Conservation (phyloP, 1,140 invertebrate species). For the Ephestia elutella region DNA sequence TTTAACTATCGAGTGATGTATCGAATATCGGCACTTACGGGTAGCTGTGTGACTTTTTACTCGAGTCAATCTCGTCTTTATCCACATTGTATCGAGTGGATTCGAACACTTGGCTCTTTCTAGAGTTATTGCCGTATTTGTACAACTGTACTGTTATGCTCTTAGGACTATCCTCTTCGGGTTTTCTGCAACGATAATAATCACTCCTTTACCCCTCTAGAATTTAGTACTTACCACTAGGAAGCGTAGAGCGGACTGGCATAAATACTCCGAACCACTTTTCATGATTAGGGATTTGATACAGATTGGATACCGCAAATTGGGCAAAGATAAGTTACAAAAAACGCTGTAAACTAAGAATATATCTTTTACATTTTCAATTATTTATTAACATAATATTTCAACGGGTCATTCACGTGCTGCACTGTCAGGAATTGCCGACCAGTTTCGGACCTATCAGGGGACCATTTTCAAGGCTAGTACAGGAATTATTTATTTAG, state of each 20-base stretch:
- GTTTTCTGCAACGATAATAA: conserved; percentile 66
- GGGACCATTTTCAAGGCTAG: too few species aligned
- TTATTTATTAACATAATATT: too few species aligned
- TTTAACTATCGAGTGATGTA: conserved; percentile 13
- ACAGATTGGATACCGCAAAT: too few species aligned
- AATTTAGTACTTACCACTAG: not conserved
- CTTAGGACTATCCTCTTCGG: conserved; percentile 64
- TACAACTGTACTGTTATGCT: conserved; percentile 59
- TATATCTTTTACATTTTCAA: too few species aligned
- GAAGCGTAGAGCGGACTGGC: not conserved
- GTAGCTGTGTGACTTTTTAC: conserved; percentile 57
- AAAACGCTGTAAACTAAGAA: too few species aligned
- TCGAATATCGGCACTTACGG: conserved; percentile 52
- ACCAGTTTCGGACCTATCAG: too few species aligned
- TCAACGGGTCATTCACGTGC: too few species aligned
- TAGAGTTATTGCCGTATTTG: conserved; percentile 63
- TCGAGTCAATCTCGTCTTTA: conserved; percentile 52
- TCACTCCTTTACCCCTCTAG: conserved; percentile 34
- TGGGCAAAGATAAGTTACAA: too few species aligned
- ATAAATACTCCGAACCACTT: too few species aligned
- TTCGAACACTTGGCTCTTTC: conserved; percentile 70
- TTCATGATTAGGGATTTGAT: too few species aligned
- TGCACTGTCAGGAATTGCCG: too few species aligned
- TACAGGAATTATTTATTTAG: too few species aligned
- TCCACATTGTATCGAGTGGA: conserved; percentile 64